Conservation (phyloP, 2,888 invertebrate genomes). For the Mythimna impura region DNA sequence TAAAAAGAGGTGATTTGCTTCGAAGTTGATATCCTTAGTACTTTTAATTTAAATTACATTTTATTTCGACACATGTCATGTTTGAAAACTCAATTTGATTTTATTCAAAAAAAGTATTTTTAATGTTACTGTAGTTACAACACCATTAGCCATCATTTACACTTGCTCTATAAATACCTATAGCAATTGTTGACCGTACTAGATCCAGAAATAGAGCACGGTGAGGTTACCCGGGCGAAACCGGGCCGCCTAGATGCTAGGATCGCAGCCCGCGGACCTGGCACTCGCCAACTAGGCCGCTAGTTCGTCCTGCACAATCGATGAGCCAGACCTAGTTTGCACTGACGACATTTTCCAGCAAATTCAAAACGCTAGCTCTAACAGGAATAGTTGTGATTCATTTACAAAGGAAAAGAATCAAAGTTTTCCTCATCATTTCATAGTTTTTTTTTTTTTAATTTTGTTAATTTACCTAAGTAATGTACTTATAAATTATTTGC, state of each 20-base stretch:
- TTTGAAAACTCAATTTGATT: too few relatives aligned
- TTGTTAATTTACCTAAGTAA: slow-evolving; percentile 39
- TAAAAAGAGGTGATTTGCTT: too few relatives aligned
- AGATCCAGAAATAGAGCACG: slow-evolving; percentile 78
- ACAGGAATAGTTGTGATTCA: slow-evolving; percentile 54
- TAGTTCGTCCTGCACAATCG: slow-evolving; percentile 82
- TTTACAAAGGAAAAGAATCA: slow-evolving; percentile 26
- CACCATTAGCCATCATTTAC: slow-evolving; percentile 35
- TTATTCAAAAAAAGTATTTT: too few relatives aligned
- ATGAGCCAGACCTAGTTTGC: slow-evolving; percentile 75
- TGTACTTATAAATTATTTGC: slow-evolving; percentile 37
- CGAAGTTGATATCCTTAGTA: too few relatives aligned
- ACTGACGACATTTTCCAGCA: slow-evolving; percentile 45
- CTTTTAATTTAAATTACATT: too few relatives aligned
- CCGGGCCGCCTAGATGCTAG: slow-evolving; percentile 77
- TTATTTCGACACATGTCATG: too few relatives aligned
- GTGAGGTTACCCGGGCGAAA: slow-evolving; percentile 79
- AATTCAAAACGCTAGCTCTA: slow-evolving; percentile 38
- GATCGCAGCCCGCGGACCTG: slow-evolving; percentile 76
- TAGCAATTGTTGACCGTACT: slow-evolving; percentile 69
- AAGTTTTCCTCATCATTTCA: slow-evolving; percentile 52
- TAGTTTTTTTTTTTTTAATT: slow-evolving; percentile 22
- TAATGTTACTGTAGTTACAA: slow-evolving; percentile 32
- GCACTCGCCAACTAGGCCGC: slow-evolving; percentile 84
- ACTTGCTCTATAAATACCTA: slow-evolving; percentile 61